Evolutionary conservation across 2,888 invertebrate genomes (phyloP), one percentile per base, ranked within the genome.

Genomic region (Tachina grossa): DNA sequence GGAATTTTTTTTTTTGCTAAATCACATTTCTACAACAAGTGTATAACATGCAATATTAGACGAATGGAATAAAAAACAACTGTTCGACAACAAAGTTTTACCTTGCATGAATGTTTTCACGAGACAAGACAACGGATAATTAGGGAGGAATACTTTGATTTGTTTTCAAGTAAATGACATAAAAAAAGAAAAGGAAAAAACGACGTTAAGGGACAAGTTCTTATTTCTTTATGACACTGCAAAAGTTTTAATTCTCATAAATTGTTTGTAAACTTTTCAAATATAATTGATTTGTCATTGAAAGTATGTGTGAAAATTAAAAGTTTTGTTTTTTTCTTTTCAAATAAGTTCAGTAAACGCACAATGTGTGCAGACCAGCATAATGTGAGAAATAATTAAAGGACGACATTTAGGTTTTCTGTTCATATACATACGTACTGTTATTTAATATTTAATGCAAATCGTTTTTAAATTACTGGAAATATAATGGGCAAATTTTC

Each of bases 41-140:
- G 68, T 51, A 51, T 79, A 78, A 63, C 82, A 78, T 78, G 78
- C 68, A 71, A 79, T 75, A 79, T 43, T 74, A 69, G n/a, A 65
- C 57, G 11, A 13, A 47, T 43, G 65, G 59, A n/a, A 45, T 31
- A 31, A 71, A 61, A 53, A 41, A 41, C 9, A 51, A 49, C 11
- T 22, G 63, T 1, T 71, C 9, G 9, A 53, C 55, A 71, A 68
- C 22, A 49, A 81, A 68, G 41, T 74, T 80, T 68, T 66, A 55
- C 39, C 43, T 63, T 68, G 22, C 10, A 68, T 22, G 59, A 61
- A 83, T 75, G 78, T 81, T 86, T 78, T 81, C 86, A 86, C 75
- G 81, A 51, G 84, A 51, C 75, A 59, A 68, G 41, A 53, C 16
- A 9, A 75, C 16, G n/a, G n/a, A 31, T 66, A 83, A 76, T 81